phyloP scores from a whole-genome alignment of 2,888 invertebrate species.

The Labia minor region DNA sequence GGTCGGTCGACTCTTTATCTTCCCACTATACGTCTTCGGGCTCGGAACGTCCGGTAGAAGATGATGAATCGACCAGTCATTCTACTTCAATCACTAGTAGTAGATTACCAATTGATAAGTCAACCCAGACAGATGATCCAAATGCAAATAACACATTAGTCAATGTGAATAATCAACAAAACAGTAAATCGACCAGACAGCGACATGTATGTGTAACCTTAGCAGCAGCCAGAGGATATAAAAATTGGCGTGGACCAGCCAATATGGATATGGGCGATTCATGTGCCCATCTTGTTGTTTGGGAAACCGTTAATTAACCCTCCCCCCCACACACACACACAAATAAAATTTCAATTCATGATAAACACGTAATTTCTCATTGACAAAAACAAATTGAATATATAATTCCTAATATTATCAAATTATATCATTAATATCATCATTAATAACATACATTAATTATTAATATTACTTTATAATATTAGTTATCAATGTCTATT shows the following conservation, averaged over 20 bases:
- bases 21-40: slow-evolving; percentile 73
- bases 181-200: not conserved
- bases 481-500: too few species aligned
- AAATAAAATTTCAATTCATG: too few species aligned
- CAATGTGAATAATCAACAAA: not conserved
- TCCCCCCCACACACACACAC: not conserved
- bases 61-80: not conserved
- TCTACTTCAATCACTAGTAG: not conserved
- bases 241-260: not conserved
- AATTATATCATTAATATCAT: too few species aligned
- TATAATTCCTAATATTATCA: too few species aligned
- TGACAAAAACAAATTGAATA: too few species aligned
- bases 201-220: not conserved
- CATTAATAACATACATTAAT: too few species aligned
- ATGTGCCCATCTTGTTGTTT: not conserved
- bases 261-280: not conserved
- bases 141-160: not conserved
- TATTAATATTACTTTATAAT: too few species aligned
- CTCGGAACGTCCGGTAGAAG: slow-evolving; percentile 43
- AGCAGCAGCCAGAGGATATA: not conserved
- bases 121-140: not conserved
- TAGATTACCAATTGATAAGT: not conserved
- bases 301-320: not conserved
- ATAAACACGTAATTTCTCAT: slow-evolving; percentile 3
- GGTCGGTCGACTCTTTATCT: slow-evolving; percentile 77